Evolutionary conservation across 1,140 invertebrate genomes (phyloP), one percentile per base, ranked within the genome.

Genomic region (Myzus persicae): DNA sequence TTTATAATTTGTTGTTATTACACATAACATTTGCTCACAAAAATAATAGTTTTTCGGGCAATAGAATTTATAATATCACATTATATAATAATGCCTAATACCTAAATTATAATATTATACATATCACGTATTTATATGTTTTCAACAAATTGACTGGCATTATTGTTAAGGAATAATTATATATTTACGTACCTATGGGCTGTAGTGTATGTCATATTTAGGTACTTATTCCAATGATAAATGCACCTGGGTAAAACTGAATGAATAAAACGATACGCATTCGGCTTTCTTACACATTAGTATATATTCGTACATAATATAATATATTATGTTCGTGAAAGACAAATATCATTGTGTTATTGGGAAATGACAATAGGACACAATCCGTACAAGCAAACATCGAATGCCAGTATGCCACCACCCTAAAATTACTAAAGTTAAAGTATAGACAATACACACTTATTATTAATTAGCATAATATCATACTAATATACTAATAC

Each of bases 1-100:
- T 90, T 44, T 67, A 90, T 67, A 67, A 90, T 67, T 40, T 40
- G 38, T 90, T 90, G 51, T 90, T 90, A 42, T 67, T 67, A 42
- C 4, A 54, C 36, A 59, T 24, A 90, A 90, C 51, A 90, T 90
- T 90, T 42, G 36, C 24, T 40, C 36, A 38, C 2, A 14, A 54
- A 54, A 90, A n/a, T 90, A 67, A 59, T 90, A 31, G 89, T 42
- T 42, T 42, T 90, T 67, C 5, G 38, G 20, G 11, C 54, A 54
- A 54, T 89, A 48, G 48, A 54, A 89, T 89, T 38, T 54, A 48
- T 51, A 88, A 85, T 44, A 46, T n/a, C 31, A 44, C 18, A 46
- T 87, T 36, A 89, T 38, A 24, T 24, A 51, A 7, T 14, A 24
- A 51, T 8, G 40, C 11, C 1, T 40, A 38, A 2, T 11, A 3